These are phyloP conservation scores for Lophochroa leadbeateri DNA, from an alignment of 2,113 vertebrate species.

Conservation along the genomic window DNA sequence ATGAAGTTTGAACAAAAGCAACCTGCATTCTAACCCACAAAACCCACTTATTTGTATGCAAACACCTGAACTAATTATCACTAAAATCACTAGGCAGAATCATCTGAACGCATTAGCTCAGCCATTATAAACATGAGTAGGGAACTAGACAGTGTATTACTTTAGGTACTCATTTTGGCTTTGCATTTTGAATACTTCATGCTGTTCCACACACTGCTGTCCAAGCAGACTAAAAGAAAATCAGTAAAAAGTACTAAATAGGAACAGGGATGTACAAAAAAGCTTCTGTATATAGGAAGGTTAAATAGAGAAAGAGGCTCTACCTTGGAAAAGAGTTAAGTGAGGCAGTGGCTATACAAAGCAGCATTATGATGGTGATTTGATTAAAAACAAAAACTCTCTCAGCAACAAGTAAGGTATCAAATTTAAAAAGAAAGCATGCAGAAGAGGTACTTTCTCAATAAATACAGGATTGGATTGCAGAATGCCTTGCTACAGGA, in stretches of 20 bases:
- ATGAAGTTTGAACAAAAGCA: neutral
- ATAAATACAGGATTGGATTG: neutral
- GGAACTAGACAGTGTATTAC: neutral
- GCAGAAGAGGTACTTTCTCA: neutral
- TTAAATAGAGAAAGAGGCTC: neutral
- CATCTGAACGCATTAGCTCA: neutral
- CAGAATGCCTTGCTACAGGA: neutral
- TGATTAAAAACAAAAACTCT: neutral
- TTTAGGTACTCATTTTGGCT: neutral
- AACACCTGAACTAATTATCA: neutral
- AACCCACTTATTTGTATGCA: neutral
- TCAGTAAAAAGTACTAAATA: neutral
- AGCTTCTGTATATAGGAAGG: neutral
- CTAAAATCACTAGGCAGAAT: neutral
- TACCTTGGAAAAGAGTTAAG: neutral
- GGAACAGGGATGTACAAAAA: neutral
- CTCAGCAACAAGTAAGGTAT: neutral
- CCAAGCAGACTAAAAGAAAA: neutral
- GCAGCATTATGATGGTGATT: neutral
- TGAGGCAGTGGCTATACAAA: neutral
- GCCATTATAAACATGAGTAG: accelerated
- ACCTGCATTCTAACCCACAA: neutral
- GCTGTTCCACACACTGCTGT: neutral
- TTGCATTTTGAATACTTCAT: neutral
- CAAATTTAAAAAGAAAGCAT: neutral